Evolutionary conservation across 2,113 vertebrate species (phyloP), one percentile per base, ranked within the genome.

Genomic region (Aegithalos caudatus): DNA sequence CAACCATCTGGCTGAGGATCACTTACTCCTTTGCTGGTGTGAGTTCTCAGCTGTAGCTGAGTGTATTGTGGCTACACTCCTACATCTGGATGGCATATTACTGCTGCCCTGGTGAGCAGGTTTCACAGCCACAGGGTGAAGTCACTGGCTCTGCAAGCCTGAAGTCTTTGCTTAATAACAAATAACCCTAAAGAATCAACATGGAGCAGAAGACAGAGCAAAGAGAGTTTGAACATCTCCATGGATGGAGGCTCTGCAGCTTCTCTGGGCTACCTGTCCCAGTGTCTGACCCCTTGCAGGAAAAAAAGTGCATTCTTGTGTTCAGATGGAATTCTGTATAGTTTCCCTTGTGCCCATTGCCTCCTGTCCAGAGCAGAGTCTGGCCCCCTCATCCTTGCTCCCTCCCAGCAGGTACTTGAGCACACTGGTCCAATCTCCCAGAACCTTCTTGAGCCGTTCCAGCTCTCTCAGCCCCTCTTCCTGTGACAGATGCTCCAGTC

Each of bases 1-100:
- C 94, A 58, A 98, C 98, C 72, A 54, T 97, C 69, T 98, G 98
- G 98, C 86, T 99, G 29, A 98, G 98, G 15, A 86, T 99, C 88
- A 99, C 98, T 28, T 98, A 98, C 78, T 98, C 98, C 29, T 98
- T 99, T 21, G 98, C 98, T 88, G 98, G 98, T 51, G 98, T 98
- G 94, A 98, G 98, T 97, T 89, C 38, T 33, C 44, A 38, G 1
- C n/a, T 77, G 51, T 22, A 18, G 20, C 4, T 17, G 44, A 8
- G 29, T 14, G 22, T 35, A 54, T 27, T 42, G 33, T 33, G 70
- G 53, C 58, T 62, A 24, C 38, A 57, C 27, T 65, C 25, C 54
- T 19, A 3, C 19, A 5, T 19, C 44, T 9, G 14, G 42, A 24
- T 31, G 20, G 31, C 4, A 0, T 25, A 31, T 73, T 73, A 28